These are phyloP conservation scores for Barbus barbus DNA, from an alignment of 2,113 vertebrate species.

Conservation along the genomic window DNA sequence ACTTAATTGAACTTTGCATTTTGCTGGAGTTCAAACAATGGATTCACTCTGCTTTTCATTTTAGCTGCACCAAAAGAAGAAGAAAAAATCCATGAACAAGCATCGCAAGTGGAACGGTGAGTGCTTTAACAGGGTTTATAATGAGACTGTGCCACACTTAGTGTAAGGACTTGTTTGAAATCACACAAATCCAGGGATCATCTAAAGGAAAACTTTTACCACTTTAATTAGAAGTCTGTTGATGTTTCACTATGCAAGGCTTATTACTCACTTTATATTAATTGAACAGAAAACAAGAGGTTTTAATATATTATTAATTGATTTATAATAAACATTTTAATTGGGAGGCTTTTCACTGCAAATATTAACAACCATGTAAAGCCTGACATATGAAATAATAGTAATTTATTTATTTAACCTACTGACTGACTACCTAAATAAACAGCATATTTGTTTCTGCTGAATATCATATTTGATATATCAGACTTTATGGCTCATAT, in stretches of 20 bases:
- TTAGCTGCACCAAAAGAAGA: not conserved
- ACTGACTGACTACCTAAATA: too few relatives aligned
- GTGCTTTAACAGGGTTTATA: not conserved
- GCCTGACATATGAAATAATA: not conserved
- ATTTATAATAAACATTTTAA: too few relatives aligned
- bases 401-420: too few relatives aligned
- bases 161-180: not conserved
- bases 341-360: not conserved
- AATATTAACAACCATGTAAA: not conserved
- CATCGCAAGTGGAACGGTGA: not conserved
- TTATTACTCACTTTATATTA: not conserved
- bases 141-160: not conserved
- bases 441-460: not conserved
- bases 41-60: slow-evolving; percentile 16
- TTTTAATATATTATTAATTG: not conserved
- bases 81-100: too few relatives aligned
- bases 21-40: slow-evolving; percentile 32
- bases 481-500: not conserved
- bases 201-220: not conserved
- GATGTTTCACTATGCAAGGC: not conserved
- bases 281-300: not conserved
- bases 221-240: not conserved
- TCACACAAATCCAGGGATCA: not conserved
- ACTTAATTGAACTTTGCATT: slow-evolving; percentile 47
- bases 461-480: not conserved